These are phyloP conservation scores for Melanocharis versteri DNA, from an alignment of 2,113 vertebrate species.

Conservation along the genomic window DNA sequence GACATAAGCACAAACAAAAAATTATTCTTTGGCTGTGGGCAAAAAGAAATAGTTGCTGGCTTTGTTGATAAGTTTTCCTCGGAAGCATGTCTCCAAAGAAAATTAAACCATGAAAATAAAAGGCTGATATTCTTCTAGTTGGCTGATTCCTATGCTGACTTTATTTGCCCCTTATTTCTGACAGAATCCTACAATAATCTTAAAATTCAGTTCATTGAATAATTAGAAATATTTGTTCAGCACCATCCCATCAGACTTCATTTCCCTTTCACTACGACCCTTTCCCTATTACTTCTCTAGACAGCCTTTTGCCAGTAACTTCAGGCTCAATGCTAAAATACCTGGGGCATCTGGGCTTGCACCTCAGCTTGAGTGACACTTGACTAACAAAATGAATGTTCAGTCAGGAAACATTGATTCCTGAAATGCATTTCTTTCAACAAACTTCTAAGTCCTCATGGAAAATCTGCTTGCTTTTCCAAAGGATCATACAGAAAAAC, in stretches of 20 bases:
- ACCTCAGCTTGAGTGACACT: neutral
- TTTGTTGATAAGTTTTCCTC: neutral
- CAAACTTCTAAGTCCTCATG: neutral
- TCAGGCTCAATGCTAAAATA: neutral
- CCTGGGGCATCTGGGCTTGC: neutral
- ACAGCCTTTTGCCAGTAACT: neutral
- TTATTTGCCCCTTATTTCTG: neutral
- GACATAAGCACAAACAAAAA: neutral
- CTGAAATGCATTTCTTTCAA: neutral
- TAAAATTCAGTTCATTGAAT: neutral
- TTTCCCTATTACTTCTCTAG: neutral
- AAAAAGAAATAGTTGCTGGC: neutral
- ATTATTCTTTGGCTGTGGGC: neutral
- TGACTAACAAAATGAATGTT: neutral
- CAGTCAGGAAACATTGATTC: neutral
- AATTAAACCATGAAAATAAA: neutral
- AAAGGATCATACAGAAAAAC: neutral
- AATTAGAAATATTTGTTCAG: neutral
- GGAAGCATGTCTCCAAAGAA: neutral
- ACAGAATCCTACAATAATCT: neutral
- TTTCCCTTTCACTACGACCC: neutral
- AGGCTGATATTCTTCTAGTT: neutral
- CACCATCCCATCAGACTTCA: neutral
- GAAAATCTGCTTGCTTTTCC: neutral
- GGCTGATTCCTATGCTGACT: neutral